Evolutionary conservation across 2,888 invertebrate species (phyloP), one percentile per base, ranked within the genome.

Genomic region (Philereme transversata): DNA sequence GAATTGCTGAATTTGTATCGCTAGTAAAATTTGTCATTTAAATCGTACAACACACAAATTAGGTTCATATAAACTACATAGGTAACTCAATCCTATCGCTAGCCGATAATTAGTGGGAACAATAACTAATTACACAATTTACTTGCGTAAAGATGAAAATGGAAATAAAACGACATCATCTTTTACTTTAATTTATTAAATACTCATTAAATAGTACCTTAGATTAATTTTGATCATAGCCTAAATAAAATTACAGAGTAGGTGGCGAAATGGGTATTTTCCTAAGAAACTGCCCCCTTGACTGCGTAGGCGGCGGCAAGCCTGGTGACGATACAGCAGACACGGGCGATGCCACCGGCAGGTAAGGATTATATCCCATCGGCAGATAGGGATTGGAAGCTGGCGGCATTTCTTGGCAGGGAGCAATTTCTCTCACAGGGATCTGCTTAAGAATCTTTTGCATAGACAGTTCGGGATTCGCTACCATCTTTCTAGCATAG

Each of bases 231-330:
- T 22, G 22, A 22, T 22, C 22, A 3, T 10, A 43, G n/a, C 9
- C 10, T 43, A 43, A n/a, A 9, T 43, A 10, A 22, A 4, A 6
- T 45, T 75, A 82, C 60, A 84, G 61, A 50, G 70, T 72, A 4
- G 84, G 85, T 3, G 85, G 85, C 0, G 84, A 82, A 45, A 86
- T 83, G 2, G 84, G 82, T 49, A 85, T 82, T 68, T 86, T 87
- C 52, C 83, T 78, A 49, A 86, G 73, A 62, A 78, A 85, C 10
- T 84, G 81, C 9, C 80, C 80, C 43, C 78, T 78, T 0, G 79
- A 73, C 48, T 81, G 76, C 0, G 69, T 74, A 0, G 76, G 74
- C 4, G 83, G 79, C 0, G 86, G 83, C 9, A 84, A 74, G 4
- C 71, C 70, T 0, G 80, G 74, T 0, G 78, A 73, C 0, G 75